Conservation (phyloP, 2,888 invertebrate species). For the Schizaphis graminum region DNA sequence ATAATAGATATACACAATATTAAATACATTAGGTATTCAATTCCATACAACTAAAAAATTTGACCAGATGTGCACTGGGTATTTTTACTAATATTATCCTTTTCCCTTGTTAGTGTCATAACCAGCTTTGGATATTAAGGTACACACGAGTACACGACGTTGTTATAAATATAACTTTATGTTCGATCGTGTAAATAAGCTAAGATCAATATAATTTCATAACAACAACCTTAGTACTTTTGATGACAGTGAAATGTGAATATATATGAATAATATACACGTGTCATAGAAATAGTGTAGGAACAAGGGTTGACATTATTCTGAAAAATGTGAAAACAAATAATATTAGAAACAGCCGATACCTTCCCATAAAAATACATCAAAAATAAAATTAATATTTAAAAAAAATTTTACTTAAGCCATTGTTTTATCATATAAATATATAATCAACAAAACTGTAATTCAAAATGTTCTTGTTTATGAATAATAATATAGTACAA, state of each 20-base stretch:
- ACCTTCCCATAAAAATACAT: neutral
- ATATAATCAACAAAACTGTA: neutral
- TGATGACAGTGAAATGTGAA: neutral
- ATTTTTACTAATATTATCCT: conserved; percentile 16
- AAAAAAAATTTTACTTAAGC: neutral
- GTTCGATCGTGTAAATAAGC: conserved; percentile 42
- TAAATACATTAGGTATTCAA: neutral
- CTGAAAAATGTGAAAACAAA: neutral
- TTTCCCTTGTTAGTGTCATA: conserved; percentile 43
- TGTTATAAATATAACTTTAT: neutral
- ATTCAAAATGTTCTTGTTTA: neutral
- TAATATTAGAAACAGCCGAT: neutral
- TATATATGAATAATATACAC: neutral
- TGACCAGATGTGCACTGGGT: neutral
- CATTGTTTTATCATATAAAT: neutral
- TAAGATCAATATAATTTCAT: conserved; percentile 41
- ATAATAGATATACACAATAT: neutral
- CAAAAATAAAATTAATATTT: neutral
- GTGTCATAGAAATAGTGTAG: neutral
- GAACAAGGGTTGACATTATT: conserved; percentile 16
- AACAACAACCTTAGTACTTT: conserved; percentile 45
- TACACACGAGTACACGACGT: neutral
- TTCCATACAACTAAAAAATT: neutral
- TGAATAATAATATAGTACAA: neutral
- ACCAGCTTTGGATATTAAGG: conserved; percentile 47